Conservation (phyloP, 1,140 invertebrate species). For the Solenopsis invicta region DNA sequence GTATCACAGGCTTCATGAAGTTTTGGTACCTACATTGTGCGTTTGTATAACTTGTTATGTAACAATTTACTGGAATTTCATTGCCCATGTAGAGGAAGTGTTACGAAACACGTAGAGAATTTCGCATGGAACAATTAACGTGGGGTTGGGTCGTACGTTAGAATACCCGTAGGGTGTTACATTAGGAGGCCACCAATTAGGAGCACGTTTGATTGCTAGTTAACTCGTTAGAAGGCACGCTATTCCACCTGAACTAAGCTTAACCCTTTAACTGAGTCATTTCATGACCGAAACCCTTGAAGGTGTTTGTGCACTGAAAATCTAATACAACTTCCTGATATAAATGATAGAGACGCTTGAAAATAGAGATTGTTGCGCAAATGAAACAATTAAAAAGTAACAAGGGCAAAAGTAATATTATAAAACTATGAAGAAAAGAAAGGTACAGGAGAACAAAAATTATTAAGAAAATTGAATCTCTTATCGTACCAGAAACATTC, state of each 20-base stretch:
- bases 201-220: constrained; percentile 52
- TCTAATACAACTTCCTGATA: background rate
- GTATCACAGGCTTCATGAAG: background rate
- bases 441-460: background rate
- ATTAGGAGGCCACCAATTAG: constrained; percentile 52
- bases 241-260: constrained; percentile 27
- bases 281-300: background rate
- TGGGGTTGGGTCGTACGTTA: constrained; percentile 4
- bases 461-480: background rate
- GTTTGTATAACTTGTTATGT: constrained; percentile 1
- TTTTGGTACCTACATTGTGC: background rate
- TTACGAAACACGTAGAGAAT: constrained; percentile 46
- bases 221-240: constrained; percentile 58
- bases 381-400: background rate
- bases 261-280: constrained; percentile 33
- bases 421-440: background rate
- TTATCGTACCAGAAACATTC: background rate
- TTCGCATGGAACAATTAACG: constrained; percentile 53
- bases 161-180: constrained; percentile 51
- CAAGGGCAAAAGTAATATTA: background rate
- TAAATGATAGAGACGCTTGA: background rate
- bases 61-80: constrained; percentile 27
- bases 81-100: background rate
- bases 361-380: background rate
- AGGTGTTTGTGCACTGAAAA: background rate